Conservation (phyloP, 2,797 vertebrate species). For the Liasis olivaceus region DNA sequence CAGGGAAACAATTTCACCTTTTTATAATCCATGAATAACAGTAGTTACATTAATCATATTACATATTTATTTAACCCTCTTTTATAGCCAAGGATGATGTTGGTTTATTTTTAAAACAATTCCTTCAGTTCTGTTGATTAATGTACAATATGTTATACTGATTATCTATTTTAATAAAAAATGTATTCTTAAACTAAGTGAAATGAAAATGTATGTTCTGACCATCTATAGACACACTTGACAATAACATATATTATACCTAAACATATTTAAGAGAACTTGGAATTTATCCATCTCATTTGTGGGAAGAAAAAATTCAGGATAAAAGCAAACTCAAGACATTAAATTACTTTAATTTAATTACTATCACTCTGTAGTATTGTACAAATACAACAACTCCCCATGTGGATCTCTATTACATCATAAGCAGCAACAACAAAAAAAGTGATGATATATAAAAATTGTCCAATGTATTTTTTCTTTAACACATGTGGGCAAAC, state of each 20-base stretch:
- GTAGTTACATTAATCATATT: background rate
- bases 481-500: background rate
- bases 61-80: background rate
- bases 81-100: background rate
- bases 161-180: background rate
- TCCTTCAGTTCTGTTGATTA: background rate
- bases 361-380: background rate
- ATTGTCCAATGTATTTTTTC: background rate
- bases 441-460: background rate
- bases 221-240: background rate
- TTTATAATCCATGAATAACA: background rate
- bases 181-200: background rate
- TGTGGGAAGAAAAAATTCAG: background rate
- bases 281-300: background rate
- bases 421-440: background rate
- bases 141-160: background rate
- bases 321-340: background rate
- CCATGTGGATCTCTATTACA: background rate
- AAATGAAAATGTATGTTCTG: background rate
- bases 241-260: background rate
- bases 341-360: background rate
- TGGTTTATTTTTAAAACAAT: background rate
- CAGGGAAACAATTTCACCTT: background rate
- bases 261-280: background rate
- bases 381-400: background rate